phyloP scores from a whole-genome alignment of 2,113 vertebrate species.

The Dicerorhinus sumatrensis region DNA sequence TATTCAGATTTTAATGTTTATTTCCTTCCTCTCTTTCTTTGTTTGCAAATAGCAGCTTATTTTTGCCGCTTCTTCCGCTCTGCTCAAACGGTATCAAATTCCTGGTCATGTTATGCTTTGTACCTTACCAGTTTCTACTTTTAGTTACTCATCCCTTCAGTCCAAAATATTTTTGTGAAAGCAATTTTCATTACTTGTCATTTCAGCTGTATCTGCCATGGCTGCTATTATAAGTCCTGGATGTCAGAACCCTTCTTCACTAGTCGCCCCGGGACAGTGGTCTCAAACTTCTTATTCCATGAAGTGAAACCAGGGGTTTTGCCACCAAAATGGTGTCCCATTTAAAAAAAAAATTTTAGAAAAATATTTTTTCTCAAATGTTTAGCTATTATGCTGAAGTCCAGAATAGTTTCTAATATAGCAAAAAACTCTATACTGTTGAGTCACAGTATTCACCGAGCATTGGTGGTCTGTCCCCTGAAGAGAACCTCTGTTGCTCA shows the following conservation, averaged over 20 bases:
- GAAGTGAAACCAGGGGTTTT: slow-evolving; percentile 41
- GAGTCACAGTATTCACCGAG: background rate
- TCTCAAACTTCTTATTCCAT: slow-evolving; percentile 47
- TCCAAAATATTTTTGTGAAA: slow-evolving; percentile 67
- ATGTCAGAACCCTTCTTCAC: slow-evolving; percentile 28
- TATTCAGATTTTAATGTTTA: background rate
- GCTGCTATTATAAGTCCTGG: background rate
- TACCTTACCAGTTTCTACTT: slow-evolving; percentile 62
- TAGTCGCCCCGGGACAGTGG: background rate
- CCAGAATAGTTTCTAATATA: background rate
- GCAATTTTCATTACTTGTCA: slow-evolving; percentile 39
- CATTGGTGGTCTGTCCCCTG: background rate
- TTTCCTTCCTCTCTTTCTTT: slow-evolving; percentile 40
- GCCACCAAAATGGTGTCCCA: background rate
- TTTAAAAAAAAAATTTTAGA: background rate
- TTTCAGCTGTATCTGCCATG: background rate
- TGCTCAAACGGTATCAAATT: slow-evolving; percentile 45
- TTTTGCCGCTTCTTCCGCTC: background rate
- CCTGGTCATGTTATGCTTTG: slow-evolving; percentile 62
- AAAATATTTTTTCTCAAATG: background rate
- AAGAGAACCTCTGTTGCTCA: slow-evolving; percentile 9
- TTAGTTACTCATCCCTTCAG: slow-evolving; percentile 63
- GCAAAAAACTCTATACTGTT: background rate
- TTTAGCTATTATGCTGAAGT: slow-evolving; percentile 11
- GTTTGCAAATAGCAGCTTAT: slow-evolving; percentile 51